Evolutionary conservation across 2,888 invertebrate genomes (phyloP).

Genomic region (Pteria penguin): DNA sequence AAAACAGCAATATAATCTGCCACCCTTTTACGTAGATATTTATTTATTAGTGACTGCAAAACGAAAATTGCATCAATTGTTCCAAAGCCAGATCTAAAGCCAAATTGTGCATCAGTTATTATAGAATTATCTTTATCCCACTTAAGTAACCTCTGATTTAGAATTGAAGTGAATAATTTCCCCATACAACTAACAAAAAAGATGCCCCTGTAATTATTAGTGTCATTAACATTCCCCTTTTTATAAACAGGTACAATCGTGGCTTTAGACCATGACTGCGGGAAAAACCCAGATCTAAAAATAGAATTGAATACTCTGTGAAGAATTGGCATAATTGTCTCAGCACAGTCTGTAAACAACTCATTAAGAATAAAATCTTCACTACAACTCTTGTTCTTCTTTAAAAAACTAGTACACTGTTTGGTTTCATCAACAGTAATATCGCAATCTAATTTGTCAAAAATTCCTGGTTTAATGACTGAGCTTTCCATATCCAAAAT

Average conservation of each 20-base stretch:
- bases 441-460: neutral
- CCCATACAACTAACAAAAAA: conserved; percentile 1
- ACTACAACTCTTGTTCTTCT: neutral
- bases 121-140: neutral
- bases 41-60: neutral
- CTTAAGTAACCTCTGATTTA: neutral
- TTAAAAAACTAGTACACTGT: neutral
- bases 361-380: neutral
- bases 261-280: conserved; percentile 1
- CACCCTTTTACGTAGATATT: neutral
- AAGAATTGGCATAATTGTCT: neutral
- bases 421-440: neutral
- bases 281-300: conserved; percentile 7
- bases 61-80: conserved; percentile 4
- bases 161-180: conserved; percentile 1
- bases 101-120: neutral
- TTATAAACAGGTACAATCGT: neutral
- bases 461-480: neutral
- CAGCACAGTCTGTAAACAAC: neutral
- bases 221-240: neutral
- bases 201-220: neutral
- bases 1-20: conserved; percentile 9
- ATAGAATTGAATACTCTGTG: neutral
- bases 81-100: neutral
- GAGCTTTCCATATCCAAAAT: neutral